These are phyloP conservation scores for Centrocercus urophasianus DNA, from an alignment of 2,113 vertebrate species.

Conservation along the genomic window DNA sequence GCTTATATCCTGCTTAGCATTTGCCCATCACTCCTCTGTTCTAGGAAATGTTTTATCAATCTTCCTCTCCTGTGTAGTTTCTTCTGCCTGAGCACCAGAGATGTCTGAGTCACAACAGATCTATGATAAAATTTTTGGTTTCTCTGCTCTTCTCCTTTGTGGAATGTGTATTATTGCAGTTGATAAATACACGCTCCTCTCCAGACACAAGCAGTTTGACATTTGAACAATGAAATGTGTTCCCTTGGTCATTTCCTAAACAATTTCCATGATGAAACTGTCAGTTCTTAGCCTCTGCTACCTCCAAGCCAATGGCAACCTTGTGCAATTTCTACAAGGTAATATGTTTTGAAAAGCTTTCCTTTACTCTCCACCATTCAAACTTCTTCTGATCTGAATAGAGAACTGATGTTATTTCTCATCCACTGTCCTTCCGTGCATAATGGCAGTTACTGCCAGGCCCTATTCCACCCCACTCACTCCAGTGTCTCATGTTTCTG, in stretches of 20 bases:
- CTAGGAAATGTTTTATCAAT: background rate
- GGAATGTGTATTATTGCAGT: background rate
- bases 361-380: background rate
- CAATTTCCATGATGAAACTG: slow-evolving; percentile 22
- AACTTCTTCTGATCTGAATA: background rate
- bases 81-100: background rate
- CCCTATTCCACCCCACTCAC: background rate
- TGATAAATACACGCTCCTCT: background rate
- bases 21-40: background rate
- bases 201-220: background rate
- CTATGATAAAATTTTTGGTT: background rate
- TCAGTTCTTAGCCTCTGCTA: slow-evolving; percentile 19
- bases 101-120: background rate
- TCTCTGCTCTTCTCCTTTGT: background rate
- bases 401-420: background rate
- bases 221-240: slow-evolving; percentile 3
- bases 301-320: slow-evolving; percentile 7
- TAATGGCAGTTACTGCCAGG: background rate
- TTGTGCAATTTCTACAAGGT: slow-evolving; percentile 31
- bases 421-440: background rate
- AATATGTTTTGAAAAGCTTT: background rate
- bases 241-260: background rate
- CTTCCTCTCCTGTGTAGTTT: background rate
- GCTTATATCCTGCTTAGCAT: background rate
- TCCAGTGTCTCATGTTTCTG: background rate